Evolutionary conservation across 2,113 vertebrate species (phyloP).

Genomic region (Rhipidura dahli): DNA sequence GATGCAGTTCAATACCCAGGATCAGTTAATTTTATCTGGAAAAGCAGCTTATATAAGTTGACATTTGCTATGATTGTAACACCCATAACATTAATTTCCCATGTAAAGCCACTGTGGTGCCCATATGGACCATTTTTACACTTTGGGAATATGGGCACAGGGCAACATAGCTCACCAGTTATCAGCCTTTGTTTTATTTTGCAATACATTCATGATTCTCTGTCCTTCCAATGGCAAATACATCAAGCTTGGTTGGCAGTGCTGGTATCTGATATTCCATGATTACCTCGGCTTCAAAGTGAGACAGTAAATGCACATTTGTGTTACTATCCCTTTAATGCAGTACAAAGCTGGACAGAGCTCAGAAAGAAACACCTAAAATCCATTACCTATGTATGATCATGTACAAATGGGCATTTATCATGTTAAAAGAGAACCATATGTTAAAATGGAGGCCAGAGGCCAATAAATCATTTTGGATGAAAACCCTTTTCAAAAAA

Average conservation of each 20-base stretch:
- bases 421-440: conserved; percentile 53
- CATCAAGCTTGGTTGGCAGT: conserved; percentile 8
- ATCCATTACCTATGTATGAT: conserved; percentile 53
- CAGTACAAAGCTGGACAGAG: conserved; percentile 42
- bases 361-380: conserved; percentile 53
- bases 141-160: neutral
- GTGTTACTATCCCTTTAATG: conserved; percentile 50
- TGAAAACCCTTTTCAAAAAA: conserved; percentile 19
- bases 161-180: neutral
- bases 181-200: conserved; percentile 57
- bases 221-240: conserved; percentile 31
- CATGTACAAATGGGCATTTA: conserved; percentile 53
- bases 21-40: neutral
- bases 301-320: conserved; percentile 43
- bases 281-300: conserved; percentile 50
- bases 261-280: conserved; percentile 32
- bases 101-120: neutral
- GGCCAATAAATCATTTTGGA: neutral
- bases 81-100: neutral
- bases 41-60: neutral
- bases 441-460: conserved; percentile 25
- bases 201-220: conserved; percentile 58
- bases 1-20: neutral
- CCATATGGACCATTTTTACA: neutral
- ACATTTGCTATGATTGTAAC: neutral